phyloP scores from a whole-genome alignment of 2,113 vertebrate species.

The Larimichthys polyactis region DNA sequence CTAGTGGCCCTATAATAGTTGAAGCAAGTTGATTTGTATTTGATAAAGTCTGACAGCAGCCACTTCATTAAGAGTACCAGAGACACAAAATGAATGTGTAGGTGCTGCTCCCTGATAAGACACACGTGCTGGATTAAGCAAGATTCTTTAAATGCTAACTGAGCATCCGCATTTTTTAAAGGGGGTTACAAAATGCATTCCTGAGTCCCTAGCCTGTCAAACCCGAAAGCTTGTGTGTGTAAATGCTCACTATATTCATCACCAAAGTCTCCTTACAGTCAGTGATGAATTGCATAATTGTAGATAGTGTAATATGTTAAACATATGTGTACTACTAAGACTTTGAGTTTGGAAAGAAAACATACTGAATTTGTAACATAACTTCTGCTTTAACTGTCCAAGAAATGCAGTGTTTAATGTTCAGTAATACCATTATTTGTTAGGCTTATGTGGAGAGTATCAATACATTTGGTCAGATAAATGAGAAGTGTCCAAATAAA shows the following conservation, averaged over 20 bases:
- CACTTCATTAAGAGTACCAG: background rate
- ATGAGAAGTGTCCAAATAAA: too few relatives aligned
- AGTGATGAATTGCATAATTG: background rate
- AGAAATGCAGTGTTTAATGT: background rate
- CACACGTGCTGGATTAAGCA: background rate
- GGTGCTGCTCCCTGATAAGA: background rate
- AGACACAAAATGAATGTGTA: background rate
- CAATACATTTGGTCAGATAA: too few relatives aligned
- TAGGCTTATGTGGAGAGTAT: background rate
- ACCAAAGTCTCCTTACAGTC: background rate
- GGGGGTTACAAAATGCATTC: background rate
- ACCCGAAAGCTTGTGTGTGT: background rate
- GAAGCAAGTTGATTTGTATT: background rate
- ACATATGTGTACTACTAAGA: background rate
- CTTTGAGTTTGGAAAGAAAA: background rate
- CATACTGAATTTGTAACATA: background rate
- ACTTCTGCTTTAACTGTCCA: background rate
- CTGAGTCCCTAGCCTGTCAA: background rate
- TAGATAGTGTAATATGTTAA: background rate
- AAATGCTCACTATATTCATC: background rate
- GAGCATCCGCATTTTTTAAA: background rate
- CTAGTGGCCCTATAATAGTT: background rate
- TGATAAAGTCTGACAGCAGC: background rate
- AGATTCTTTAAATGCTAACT: background rate
- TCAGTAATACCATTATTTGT: background rate